Percentiles rank a stretch among this genome's conserved stretches.
These are phyloP conservation scores for Vespertilio murinus DNA, from an alignment of 2,797 vertebrate species.

Conservation along the genomic window DNA sequence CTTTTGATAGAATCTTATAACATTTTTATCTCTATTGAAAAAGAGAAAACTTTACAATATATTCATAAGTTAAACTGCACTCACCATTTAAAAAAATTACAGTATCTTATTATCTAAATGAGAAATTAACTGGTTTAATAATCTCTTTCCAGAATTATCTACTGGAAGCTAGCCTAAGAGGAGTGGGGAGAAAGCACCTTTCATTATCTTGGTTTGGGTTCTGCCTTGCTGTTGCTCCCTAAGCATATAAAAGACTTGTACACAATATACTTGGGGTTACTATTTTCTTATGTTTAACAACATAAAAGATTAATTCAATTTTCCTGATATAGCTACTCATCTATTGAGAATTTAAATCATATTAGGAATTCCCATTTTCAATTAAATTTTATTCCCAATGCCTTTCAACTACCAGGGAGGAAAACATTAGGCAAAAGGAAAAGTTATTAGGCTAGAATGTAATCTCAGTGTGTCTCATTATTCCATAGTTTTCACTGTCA, in stretches of 20 bases:
- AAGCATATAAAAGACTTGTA: background rate
- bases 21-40: background rate
- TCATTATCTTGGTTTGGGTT: background rate
- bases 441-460: conserved; percentile 33
- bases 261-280: background rate
- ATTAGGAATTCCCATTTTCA: conserved; percentile 54
- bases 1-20: background rate
- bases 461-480: conserved; percentile 49
- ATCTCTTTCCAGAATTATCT: background rate
- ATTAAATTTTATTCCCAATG: conserved; percentile 46
- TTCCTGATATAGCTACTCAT: background rate
- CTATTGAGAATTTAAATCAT: conserved; percentile 58
- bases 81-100: background rate
- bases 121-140: background rate
- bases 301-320: background rate
- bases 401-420: background rate
- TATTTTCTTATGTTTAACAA: background rate
- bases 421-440: conserved; percentile 38
- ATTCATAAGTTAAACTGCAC: background rate
- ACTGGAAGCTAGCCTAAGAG: background rate
- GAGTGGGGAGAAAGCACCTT: background rate
- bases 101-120: background rate
- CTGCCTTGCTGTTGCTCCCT: background rate
- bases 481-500: conserved; percentile 6
- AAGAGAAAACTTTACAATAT: background rate